Evolutionary conservation across 1,140 invertebrate genomes (phyloP), one percentile per base, ranked within the genome.

Genomic region (Battus philenor): DNA sequence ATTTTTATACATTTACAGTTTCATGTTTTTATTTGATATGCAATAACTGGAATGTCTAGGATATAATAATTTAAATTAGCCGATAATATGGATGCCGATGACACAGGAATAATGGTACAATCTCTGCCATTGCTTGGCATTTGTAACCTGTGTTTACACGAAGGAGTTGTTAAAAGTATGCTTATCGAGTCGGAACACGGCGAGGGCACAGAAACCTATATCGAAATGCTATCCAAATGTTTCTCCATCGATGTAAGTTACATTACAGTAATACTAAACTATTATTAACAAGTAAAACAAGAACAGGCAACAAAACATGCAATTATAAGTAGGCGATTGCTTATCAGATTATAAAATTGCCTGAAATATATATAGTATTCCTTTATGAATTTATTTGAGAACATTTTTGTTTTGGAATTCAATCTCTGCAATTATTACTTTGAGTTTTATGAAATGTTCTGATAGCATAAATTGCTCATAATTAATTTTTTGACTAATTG

Each of bases 161-260:
- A 77, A 46, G 74, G 74, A 11, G 52, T 67, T 15, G 76, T 80
- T 2, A 69, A 77, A 48, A 83, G 73, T 75, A 83, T 83, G 76
- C 46, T 83, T 12, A 48, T 66, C 4, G 54, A 53, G 30, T 44
- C 70, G 17, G 59, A 57, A 46, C 52, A 59, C 24, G 57, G 64
- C 43, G 66, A 59, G 39, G 54, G 36, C 16, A 41, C 48, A 1
- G 68, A 74, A 54, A 52, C 60, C 3, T 80, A 78, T 36, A 50
- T 65, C 1, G 68, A 80, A 50, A 71, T 80, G 65, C 38, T 83
- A 15, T 13, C 68, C 6, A 68, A 72, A 50, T 78, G 76, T 55
- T 83, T 79, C 36, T 61, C 66, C 18, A 77, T 83, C 12, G 68
- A 83, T 59, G 79, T 83, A 54, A 80, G 79, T n/a, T n/a, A n/a